Conservation (phyloP, 2,888 invertebrate species). For the Spisula subtruncata region DNA sequence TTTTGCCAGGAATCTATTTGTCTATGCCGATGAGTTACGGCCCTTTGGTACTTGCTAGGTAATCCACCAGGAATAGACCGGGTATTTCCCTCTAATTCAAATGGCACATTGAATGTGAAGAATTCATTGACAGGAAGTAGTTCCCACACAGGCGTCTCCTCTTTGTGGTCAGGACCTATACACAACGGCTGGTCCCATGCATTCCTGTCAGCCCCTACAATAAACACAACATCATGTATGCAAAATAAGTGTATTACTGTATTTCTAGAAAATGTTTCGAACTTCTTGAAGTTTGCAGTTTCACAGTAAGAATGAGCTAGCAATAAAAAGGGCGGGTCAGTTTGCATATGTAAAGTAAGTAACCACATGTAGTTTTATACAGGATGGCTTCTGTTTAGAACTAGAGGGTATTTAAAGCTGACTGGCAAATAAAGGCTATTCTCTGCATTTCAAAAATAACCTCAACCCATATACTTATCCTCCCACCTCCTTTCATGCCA, state of each 20-base stretch:
- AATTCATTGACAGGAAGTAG: conserved; percentile 84
- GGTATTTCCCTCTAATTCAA: conserved; percentile 85
- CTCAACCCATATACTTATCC: too few species aligned
- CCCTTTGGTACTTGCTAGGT: conserved; percentile 84
- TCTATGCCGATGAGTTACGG: conserved; percentile 81
- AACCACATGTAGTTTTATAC: too few species aligned
- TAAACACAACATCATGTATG: neutral
- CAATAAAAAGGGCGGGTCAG: too few species aligned
- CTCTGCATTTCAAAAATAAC: too few species aligned
- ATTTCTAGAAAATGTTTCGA: too few species aligned
- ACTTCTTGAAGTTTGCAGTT: too few species aligned
- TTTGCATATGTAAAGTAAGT: too few species aligned
- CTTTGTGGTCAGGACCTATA: conserved; percentile 86
- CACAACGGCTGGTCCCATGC: conserved; percentile 88
- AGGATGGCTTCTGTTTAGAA: too few species aligned
- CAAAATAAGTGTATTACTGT: neutral
- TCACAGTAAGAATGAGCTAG: too few species aligned
- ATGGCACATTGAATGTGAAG: conserved; percentile 86
- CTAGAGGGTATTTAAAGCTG: too few species aligned
- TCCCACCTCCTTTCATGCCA: too few species aligned
- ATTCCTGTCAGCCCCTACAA: conserved; percentile 82
- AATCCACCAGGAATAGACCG: conserved; percentile 84
- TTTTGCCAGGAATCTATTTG: conserved; percentile 87
- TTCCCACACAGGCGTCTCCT: conserved; percentile 85
- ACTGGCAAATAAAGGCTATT: too few species aligned